Evolutionary conservation across 2,113 vertebrate genomes (phyloP).

Genomic region (Callipepla squamata): DNA sequence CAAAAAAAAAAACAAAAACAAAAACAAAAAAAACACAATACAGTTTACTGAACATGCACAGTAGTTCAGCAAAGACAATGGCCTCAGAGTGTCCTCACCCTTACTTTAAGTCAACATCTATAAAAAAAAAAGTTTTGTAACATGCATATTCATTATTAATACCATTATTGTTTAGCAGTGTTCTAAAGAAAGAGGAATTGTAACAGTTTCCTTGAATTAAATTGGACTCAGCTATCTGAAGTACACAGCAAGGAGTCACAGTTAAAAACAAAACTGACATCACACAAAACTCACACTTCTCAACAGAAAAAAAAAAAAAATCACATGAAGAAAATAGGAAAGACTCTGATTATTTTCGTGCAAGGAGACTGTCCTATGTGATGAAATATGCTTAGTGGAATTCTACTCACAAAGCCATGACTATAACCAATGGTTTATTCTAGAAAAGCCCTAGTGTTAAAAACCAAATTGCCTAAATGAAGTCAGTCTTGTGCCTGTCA

Average conservation of each 20-base stretch:
- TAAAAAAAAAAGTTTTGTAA: not conserved
- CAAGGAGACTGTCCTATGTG: not conserved
- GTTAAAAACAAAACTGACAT: not conserved
- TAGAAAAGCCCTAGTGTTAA: not conserved
- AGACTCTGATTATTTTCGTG: not conserved
- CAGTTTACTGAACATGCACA: not conserved
- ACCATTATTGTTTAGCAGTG: not conserved
- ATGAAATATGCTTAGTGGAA: not conserved
- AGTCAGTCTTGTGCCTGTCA: not conserved
- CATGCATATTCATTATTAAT: not conserved
- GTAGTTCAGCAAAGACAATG: accelerated
- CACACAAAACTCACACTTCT: not conserved
- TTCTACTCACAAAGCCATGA: not conserved
- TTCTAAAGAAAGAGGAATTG: not conserved
- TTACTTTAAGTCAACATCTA: not conserved
- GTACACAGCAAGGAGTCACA: not conserved
- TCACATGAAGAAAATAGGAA: not conserved
- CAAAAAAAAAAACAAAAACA: not conserved
- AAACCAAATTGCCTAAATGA: not conserved
- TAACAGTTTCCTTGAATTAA: not conserved
- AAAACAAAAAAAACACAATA: not conserved
- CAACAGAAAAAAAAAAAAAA: not conserved
- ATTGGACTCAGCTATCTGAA: not conserved
- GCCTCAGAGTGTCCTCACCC: not conserved
- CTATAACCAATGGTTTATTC: not conserved